phyloP scores from a whole-genome alignment of 2,797 vertebrate species.

The Sebastes matsubarae region DNA sequence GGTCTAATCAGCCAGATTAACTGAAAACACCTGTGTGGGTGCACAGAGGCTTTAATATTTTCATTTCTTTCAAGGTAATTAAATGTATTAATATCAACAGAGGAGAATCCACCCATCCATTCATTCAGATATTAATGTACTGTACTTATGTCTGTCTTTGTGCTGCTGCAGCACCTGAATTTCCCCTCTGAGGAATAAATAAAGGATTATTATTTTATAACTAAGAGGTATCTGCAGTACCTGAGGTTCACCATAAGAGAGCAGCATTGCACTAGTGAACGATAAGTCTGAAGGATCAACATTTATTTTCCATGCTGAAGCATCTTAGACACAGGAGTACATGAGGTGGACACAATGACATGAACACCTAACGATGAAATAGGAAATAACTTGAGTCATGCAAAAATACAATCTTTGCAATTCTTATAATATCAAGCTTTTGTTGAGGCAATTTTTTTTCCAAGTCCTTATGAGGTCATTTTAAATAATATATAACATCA shows the following conservation, averaged over 20 bases:
- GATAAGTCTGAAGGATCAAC: background rate
- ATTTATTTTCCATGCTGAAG: background rate
- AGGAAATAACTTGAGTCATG: background rate
- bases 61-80: background rate
- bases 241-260: slow-evolving; percentile 23
- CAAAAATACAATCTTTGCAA: background rate
- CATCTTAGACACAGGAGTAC: background rate
- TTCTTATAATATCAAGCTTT: background rate
- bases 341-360: background rate
- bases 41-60: background rate
- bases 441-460: background rate
- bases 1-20: too few relatives aligned
- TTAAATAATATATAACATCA: background rate
- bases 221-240: background rate
- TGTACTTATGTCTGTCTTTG: background rate
- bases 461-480: background rate
- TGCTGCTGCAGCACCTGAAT: background rate
- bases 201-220: background rate
- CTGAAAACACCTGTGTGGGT: too few relatives aligned
- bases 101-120: background rate
- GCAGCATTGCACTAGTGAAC: slow-evolving; percentile 43
- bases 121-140: too few relatives aligned
- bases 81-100: background rate
- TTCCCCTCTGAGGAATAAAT: background rate
- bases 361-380: background rate